These are phyloP conservation scores for Brachionus manjavacas DNA, from an alignment of 1,140 invertebrate species.

Conservation along the genomic window DNA sequence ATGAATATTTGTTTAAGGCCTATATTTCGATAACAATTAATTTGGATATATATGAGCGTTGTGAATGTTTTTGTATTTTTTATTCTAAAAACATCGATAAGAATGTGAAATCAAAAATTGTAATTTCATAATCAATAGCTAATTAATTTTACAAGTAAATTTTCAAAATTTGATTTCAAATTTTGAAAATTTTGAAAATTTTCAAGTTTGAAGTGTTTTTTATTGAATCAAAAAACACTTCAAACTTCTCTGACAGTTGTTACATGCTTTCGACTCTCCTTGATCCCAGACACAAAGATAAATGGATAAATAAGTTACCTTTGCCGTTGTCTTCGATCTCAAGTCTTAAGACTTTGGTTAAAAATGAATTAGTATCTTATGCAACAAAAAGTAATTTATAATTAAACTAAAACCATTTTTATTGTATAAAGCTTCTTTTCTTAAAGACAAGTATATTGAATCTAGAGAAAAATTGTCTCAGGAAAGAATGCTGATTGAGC, in stretches of 20 bases:
- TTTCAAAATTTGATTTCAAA: too few species aligned
- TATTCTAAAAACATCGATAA: too few species aligned
- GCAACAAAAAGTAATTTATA: not conserved
- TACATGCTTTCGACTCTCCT: not conserved
- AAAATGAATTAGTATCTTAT: not conserved
- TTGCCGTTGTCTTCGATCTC: not conserved
- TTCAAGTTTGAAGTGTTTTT: too few species aligned
- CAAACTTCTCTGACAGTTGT: not conserved
- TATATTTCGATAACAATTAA: too few species aligned
- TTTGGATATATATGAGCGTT: too few species aligned
- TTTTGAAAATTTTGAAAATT: too few species aligned
- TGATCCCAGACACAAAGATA: not conserved
- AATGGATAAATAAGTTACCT: conserved; percentile 6
- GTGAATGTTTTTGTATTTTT: too few species aligned
- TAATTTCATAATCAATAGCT: too few species aligned
- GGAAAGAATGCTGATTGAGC: not conserved
- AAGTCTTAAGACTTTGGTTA: not conserved
- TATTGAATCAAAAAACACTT: not conserved
- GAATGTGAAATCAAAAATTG: too few species aligned
- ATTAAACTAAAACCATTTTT: not conserved
- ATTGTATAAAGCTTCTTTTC: not conserved
- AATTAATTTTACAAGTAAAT: too few species aligned
- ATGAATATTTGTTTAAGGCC: too few species aligned
- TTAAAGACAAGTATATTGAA: not conserved
- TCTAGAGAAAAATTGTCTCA: not conserved